These are phyloP conservation scores for Melipona beecheii DNA, from an alignment of 2,888 invertebrate species.

Conservation along the genomic window DNA sequence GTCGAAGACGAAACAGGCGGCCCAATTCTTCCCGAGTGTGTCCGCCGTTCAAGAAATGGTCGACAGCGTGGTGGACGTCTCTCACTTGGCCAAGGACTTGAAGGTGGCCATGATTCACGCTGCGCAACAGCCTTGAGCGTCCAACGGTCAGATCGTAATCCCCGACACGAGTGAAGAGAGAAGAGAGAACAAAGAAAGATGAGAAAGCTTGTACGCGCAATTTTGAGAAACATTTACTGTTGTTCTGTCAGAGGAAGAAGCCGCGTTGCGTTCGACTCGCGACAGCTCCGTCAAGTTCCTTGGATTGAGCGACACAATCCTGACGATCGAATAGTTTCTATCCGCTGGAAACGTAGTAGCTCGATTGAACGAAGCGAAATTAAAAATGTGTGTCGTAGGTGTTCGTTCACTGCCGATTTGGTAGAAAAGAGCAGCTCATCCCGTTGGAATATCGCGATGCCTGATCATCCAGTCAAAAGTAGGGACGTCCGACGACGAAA, in stretches of 20 bases:
- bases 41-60: slow-evolving; percentile 97
- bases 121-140: slow-evolving; percentile 85
- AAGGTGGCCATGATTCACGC: slow-evolving; percentile 90
- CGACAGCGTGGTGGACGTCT: slow-evolving; percentile 94
- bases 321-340: slow-evolving; percentile 34
- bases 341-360: slow-evolving; percentile 4
- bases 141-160: slow-evolving; percentile 12
- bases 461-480: slow-evolving; percentile 5
- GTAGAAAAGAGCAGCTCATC: background rate
- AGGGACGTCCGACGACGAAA: background rate
- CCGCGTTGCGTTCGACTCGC: slow-evolving; percentile 2
- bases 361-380: slow-evolving; percentile 6
- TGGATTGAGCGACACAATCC: slow-evolving; percentile 37
- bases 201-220: slow-evolving; percentile 10
- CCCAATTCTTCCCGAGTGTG: slow-evolving; percentile 96
- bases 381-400: slow-evolving; percentile 1
- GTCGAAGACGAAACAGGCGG: slow-evolving; percentile 94
- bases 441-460: background rate
- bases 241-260: background rate
- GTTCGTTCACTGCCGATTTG: slow-evolving; percentile 6
- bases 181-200: background rate
- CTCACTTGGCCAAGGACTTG: slow-evolving; percentile 92
- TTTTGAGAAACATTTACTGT: slow-evolving; percentile 27
- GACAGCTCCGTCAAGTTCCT: slow-evolving; percentile 60
- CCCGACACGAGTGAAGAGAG: background rate